Evolutionary conservation across 2,888 invertebrate genomes (phyloP), one percentile per base, ranked within the genome.

Genomic region (Chalcis sispes): DNA sequence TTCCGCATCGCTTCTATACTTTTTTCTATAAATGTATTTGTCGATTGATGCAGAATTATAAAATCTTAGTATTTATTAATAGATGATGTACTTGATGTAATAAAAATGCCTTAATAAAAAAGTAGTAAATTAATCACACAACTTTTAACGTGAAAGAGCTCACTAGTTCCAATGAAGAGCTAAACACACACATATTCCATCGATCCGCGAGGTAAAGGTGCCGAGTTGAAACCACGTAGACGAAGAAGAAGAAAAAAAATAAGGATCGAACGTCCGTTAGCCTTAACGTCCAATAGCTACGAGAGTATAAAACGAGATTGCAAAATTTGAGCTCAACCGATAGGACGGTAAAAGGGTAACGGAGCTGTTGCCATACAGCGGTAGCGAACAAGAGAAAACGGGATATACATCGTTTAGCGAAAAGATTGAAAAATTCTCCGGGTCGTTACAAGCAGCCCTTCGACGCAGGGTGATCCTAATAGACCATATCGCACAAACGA

Each of bases 251-350:
- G 40, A 23, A n/a, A 20, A 65, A 40, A 72, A 73, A 72, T 72
- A 76, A 52, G 40, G 58, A 8, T n/a, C 3, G 46, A 3, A 5
- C 50, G 62, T 50, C 61, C 15, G 32, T 65, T 27, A 56, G 29
- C 42, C 36, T 65, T 27, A 56, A 46, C 42, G 46, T 58, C 42
- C 20, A 48, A 58, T 42, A 56, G 67, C 72, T n/a, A n/a, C n/a
- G 59, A 70, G 70, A 59, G 64, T 73, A 70, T 72, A 71, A 79
- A 73, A 77, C 65, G 76, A 72, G 56, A 78, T 69, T 75, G 70
- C 62, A 69, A 72, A 59, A 70, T 75, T 70, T 50, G 50, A 46
- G 23, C 46, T 40, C 52, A 42, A 29, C 46, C 29, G 20, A 23
- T n/a, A 13, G 69, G 15, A 46, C 23, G 25, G 25, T 13, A n/a